Percentiles rank a stretch among this genome's conserved stretches.
Evolutionary conservation across 2,113 vertebrate species (phyloP).

Genomic region (Camelus dromedarius): DNA sequence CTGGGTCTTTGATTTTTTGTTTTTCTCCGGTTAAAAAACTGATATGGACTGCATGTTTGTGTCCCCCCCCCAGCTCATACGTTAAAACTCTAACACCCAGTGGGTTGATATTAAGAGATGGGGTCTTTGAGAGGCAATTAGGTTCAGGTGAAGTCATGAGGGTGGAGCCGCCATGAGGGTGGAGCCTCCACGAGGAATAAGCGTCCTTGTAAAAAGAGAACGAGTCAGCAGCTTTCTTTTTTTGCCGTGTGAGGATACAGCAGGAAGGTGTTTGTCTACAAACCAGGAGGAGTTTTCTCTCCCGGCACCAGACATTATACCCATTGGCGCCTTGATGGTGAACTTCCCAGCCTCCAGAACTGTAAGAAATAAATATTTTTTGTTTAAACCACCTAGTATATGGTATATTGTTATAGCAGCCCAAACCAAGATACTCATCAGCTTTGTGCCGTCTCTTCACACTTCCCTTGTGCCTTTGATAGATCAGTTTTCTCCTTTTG

Average conservation of each 20-base stretch:
- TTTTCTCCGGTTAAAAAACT: neutral
- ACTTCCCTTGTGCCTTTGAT: neutral
- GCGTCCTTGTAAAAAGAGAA: neutral
- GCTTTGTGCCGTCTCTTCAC: neutral
- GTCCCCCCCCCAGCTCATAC: neutral
- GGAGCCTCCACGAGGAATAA: neutral
- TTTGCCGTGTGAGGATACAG: neutral
- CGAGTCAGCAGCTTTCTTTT: accelerated
- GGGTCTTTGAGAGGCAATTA: neutral
- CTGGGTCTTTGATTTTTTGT: neutral
- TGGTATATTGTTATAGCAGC: neutral
- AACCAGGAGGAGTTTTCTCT: neutral
- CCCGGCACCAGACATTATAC: neutral
- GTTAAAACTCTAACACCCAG: neutral
- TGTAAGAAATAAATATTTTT: neutral
- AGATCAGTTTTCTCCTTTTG: neutral
- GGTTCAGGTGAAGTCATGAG: neutral
- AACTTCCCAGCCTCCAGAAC: neutral
- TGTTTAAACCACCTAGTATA: neutral
- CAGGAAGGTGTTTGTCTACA: neutral
- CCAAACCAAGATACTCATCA: neutral
- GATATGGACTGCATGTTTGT: neutral
- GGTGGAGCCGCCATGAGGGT: neutral
- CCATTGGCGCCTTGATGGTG: neutral
- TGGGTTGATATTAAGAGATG: neutral